phyloP scores from a whole-genome alignment of 1,140 invertebrate species.

The Thaumatotibia leucotreta region DNA sequence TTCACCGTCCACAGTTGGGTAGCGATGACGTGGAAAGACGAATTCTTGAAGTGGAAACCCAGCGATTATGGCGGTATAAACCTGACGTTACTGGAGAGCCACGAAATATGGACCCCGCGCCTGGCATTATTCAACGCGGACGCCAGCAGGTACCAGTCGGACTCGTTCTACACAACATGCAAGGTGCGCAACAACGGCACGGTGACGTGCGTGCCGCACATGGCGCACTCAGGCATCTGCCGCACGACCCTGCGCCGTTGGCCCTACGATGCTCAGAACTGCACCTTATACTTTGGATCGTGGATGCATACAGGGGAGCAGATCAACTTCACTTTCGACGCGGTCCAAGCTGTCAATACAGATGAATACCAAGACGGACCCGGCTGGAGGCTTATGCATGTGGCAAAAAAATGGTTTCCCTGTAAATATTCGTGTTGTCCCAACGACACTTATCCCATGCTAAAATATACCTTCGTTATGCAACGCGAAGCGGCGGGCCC shows the following conservation, averaged over 20 bases:
- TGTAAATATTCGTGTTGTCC: constrained; percentile 51
- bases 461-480: constrained; percentile 59
- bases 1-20: constrained; percentile 65
- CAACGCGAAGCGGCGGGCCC: constrained; percentile 56
- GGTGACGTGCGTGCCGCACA: constrained; percentile 71
- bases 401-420: constrained; percentile 43
- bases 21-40: constrained; percentile 57
- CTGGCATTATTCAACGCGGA: constrained; percentile 63
- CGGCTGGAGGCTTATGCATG: constrained; percentile 51
- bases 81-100: constrained; percentile 56
- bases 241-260: constrained; percentile 65
- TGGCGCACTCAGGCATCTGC: constrained; percentile 71
- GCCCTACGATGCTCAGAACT: constrained; percentile 77
- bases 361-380: constrained; percentile 58
- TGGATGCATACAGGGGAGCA: constrained; percentile 80
- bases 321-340: constrained; percentile 72
- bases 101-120: constrained; percentile 55
- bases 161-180: constrained; percentile 62
- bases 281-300: constrained; percentile 72
- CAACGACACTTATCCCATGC: constrained; percentile 60
- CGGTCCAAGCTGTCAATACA: constrained; percentile 38
- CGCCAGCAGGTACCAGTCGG: constrained; percentile 41
- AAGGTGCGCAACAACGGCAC: constrained; percentile 51
- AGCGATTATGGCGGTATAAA: constrained; percentile 51
- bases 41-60: constrained; percentile 56